A percentile compares a stretch with the other conserved stretches of the same genome.
Conservation (phyloP, 2,888 invertebrate genomes). For the Dastarcus helophoroides region DNA sequence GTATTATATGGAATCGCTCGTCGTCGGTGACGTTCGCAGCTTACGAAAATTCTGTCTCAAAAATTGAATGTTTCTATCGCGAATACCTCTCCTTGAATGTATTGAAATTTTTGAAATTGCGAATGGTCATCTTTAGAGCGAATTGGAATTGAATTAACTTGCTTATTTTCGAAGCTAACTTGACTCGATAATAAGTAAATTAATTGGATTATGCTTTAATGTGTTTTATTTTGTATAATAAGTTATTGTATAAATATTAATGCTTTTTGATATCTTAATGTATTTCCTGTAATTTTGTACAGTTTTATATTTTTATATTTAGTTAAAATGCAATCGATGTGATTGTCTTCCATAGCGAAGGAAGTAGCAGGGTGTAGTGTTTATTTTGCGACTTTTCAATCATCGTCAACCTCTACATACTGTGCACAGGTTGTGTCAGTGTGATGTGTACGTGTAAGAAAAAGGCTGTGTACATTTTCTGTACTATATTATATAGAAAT, state of each 20-base stretch:
- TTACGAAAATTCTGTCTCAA: background rate
- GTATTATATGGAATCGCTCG: too few relatives aligned
- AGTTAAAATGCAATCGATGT: conserved; percentile 38
- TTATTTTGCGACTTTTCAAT: conserved; percentile 39
- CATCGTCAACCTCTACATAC: conserved; percentile 35
- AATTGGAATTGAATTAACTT: too few relatives aligned
- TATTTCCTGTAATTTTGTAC: conserved; percentile 38
- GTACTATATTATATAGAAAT: conserved; percentile 12
- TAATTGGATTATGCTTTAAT: too few relatives aligned
- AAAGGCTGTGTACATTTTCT: conserved; percentile 38
- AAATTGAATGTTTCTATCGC: conserved; percentile 1
- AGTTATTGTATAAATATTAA: too few relatives aligned
- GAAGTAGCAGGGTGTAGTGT: conserved; percentile 39
- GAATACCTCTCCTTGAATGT: too few relatives aligned
- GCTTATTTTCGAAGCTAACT: too few relatives aligned
- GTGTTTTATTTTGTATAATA: too few relatives aligned
- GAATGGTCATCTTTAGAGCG: too few relatives aligned
- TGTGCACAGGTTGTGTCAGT: conserved; percentile 37
- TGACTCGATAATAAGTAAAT: too few relatives aligned
- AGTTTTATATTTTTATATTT: conserved; percentile 41
- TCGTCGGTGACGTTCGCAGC: too few relatives aligned
- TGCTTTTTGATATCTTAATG: conserved; percentile 14
- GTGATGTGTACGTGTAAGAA: conserved; percentile 39
- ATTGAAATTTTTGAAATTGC: too few relatives aligned
- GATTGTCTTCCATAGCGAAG: conserved; percentile 39